Percentiles rank a stretch among this genome's conserved stretches.
phyloP scores from a whole-genome alignment of 92 coral and sea anemone species.

The Plumapathes pennacea region DNA sequence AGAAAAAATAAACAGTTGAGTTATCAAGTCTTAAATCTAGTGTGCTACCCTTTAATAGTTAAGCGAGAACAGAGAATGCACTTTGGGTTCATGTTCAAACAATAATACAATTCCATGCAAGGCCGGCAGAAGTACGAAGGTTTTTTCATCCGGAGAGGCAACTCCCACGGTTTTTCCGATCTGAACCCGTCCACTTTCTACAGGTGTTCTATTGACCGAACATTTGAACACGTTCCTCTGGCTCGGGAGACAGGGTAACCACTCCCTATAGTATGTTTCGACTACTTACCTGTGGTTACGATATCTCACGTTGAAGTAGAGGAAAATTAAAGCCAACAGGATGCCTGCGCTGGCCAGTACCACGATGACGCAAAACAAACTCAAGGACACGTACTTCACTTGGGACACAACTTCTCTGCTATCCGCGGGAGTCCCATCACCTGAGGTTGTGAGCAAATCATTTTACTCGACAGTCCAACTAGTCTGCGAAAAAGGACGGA shows the following conservation, averaged over 20 bases:
- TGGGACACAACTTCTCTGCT: constrained; percentile 16
- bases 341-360: constrained; percentile 44
- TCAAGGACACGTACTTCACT: constrained; percentile 34
- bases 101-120: not conserved
- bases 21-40: not conserved
- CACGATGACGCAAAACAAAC: constrained; percentile 53
- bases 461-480: too few relatives aligned
- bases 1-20: constrained; percentile 3
- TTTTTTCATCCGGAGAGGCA: too few relatives aligned
- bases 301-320: constrained; percentile 26
- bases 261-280: too few relatives aligned
- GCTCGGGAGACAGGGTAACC: too few relatives aligned
- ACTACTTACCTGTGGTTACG: constrained; percentile 49
- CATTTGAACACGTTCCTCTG: too few relatives aligned
- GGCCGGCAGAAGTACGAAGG: too few relatives aligned
- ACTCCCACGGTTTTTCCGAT: too few relatives aligned
- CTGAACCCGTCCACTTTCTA: too few relatives aligned
- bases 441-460: too few relatives aligned
- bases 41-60: not conserved
- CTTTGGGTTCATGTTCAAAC: not conserved
- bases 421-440: constrained; percentile 57
- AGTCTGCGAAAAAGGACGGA: too few relatives aligned
- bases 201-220: too few relatives aligned
- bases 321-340: constrained; percentile 40
- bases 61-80: not conserved